Conservation (phyloP, 2,888 invertebrate species). For the Steinernema carpocapsae region DNA sequence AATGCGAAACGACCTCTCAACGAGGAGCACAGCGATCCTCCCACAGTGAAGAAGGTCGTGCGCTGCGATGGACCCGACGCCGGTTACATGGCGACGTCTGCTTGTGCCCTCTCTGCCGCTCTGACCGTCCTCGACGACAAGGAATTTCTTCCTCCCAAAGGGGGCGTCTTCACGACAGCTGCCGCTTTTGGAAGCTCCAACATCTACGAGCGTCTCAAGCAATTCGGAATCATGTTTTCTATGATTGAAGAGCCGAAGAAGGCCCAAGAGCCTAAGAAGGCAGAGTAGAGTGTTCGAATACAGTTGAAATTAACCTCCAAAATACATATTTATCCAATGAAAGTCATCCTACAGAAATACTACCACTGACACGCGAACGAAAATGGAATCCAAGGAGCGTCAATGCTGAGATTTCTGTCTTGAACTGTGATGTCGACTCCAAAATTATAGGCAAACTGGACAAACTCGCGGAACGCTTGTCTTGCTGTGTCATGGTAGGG, state of each 20-base stretch:
- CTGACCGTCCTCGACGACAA: conserved; percentile 79
- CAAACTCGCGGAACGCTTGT: no score
- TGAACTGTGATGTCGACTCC: no score
- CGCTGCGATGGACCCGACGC: conserved; percentile 74
- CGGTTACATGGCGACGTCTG: conserved; percentile 72
- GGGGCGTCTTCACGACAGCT: conserved; percentile 84
- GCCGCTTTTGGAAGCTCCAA: conserved; percentile 82
- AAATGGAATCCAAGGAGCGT: no score
- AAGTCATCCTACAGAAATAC: no score
- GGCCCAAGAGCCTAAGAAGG: no score
- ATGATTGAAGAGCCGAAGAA: conserved; percentile 47
- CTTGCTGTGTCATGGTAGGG: no score
- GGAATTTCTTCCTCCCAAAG: conserved; percentile 80
- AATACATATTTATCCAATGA: no score
- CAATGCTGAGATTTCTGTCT: no score
- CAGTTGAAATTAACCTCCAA: no score
- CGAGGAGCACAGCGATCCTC: conserved; percentile 70
- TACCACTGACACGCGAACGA: no score
- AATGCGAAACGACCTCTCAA: conserved; percentile 71
- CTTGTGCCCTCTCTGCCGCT: conserved; percentile 78
- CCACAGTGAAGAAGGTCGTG: conserved; percentile 75
- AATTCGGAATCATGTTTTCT: conserved; percentile 74
- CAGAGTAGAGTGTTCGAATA: no score
- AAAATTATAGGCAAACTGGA: no score
- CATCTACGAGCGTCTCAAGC: conserved; percentile 78